Base-by-base conservation (phyloP, 1,140 invertebrate species). In the Aphelenchoides fujianensis region DNA sequence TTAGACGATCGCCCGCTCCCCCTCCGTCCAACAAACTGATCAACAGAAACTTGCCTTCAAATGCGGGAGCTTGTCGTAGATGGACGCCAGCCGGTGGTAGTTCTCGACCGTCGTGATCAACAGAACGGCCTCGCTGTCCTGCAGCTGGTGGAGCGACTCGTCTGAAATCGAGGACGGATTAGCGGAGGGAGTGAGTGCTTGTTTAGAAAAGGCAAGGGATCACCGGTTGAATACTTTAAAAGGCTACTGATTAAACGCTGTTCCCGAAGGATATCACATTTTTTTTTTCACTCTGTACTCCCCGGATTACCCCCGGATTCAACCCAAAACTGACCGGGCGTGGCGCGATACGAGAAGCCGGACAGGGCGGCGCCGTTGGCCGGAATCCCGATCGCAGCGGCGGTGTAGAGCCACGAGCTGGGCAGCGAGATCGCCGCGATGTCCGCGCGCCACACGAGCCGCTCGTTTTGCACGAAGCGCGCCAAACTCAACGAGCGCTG, bases 371-470 rank as follows among this genome's bases (percentile, higher is more conserved):
- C 3, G 1, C 67, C 67, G n/a, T 27, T 41, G 23, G 48, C 12
- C 3, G 48, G 23, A 9, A 41, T 27, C 19, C 52, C 67, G n/a
- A 69, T 9, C 1, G 27, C 27, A 3, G 5, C n/a, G n/a, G 52
- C 30, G 16, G 34, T 7, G 28, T 69, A 69, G n/a, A 57, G 36
- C 67, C 67, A 69, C 5, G 67, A 57, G 35, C 28, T 62, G 19
- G 67, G 67, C n/a, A 69, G 41, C 2, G 67, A 3, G 7, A 69
- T 57, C 1, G 67, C 41, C 16, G 37, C 67, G 0, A 69, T 41
- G 3, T 69, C 67, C 3, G 31, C 67, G 19, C 37, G 32, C 37
- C 37, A 3, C 1, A n/a, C 3, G 2, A 54, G 1, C 1, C 16
- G 12, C 3, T 7, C 19, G 19, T 28, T 61, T 53, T 69, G 31